Base-by-base conservation (phyloP, 2,888 invertebrate genomes). In the Aphrophora alni region DNA sequence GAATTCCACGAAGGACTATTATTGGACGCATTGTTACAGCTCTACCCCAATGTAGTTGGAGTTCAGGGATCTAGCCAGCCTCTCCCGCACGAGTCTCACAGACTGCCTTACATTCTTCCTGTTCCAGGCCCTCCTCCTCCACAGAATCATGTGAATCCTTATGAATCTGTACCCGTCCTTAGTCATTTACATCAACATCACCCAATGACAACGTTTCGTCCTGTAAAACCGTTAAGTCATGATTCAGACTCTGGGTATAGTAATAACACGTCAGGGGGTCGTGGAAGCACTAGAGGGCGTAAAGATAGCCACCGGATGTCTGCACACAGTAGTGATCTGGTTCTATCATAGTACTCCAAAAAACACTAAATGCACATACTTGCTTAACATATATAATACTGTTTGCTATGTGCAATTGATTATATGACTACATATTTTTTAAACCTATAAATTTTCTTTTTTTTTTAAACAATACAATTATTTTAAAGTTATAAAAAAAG, bases 181-280 rank as follows among this genome's bases (percentile, higher is more conserved):
- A 80, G 85, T 84, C 84, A 83, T 27, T 59, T 78, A n/a, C 87
- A 87, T 80, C 86, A 87, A 44, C 83, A 85, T 78, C 86, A 81
- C 87, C 83, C 83, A 78, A 88, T 81, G 87, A 88, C 85, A 86
- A 88, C 84, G 85, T 88, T 73, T 87, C 87, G 83, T 87, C 88
- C 86, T 90, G 51, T 91, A 91, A 81, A 81, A 73, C 78, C 77
- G 3, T 59, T 51, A 25, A 86, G 92, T 92, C 95, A 95, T 84
- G 95, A 95, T 38, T 95, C 95, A 10, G 95, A 95, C 88, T 95
- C 95, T 72, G 95, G 95, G 12, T 95, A 95, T 88, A 95, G 95
- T 88, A 95, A 95, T 88, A 93, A 94, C 86, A 94, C 94, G 4
- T 93, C 93, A 83, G 93, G 93, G 0, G 92, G 92, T 0, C 88